Base-by-base conservation (phyloP, 2,113 vertebrate species). In the Garra rufa region DNA sequence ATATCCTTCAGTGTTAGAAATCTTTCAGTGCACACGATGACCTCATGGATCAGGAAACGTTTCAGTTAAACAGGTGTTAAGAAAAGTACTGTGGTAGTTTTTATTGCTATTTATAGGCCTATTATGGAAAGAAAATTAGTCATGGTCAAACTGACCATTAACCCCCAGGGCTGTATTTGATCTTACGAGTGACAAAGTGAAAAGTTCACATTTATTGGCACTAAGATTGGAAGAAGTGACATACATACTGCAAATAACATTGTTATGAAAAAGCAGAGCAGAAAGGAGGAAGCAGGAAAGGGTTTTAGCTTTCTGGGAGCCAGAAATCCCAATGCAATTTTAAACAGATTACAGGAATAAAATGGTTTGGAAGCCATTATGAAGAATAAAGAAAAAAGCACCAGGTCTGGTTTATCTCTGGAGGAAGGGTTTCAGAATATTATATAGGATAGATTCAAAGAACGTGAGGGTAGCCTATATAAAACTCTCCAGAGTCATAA, bases 321-420 rank as follows among this genome's bases (percentile, higher is more conserved):
- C 46, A 75, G 59, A 70, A 70, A 80, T 88, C 71, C 76, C 76
- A 15, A 69, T 44, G 70, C 82, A 86, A 84, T 88, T 85, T 85
- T 83, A 59, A 83, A 61, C 43, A 85, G 87, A 83, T 88, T 83
- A 85, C 44, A 83, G 83, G 74, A 76, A 71, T 50, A 26, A 80
- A 50, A 71, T 59, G 44, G 59, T 28, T 28, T 79, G 46, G 17
- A 61, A 50, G 9, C 30, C 26, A 57, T 52, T 13, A 79, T 21
- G 41, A 73, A n/a, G 21, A 73, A 9, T 74, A 69, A 14, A 78
- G 30, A 43, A 41, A 34, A 26, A 57, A 38, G 30, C 1, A 30
- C 4, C 52, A 50, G 15, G 17, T 55, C 38, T 8, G 59, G 59
- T 28, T 80, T 26, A 44, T 9, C 77, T 46, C n/a, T 59, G 76